phyloP scores from a whole-genome alignment of 2,113 vertebrate genomes.

The Salvelinus namaycush region DNA sequence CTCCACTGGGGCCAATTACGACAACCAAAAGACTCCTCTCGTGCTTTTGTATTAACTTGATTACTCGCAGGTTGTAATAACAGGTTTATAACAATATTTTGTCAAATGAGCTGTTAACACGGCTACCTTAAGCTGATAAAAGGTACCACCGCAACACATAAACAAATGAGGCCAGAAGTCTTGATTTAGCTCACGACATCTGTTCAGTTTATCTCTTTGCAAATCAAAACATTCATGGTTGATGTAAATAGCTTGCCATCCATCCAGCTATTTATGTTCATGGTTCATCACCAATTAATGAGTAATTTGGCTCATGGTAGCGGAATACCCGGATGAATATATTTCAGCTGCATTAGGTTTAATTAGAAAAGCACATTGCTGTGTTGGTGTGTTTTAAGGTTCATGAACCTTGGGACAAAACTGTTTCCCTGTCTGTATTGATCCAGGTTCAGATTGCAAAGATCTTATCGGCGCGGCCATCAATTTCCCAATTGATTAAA shows the following conservation, averaged over 20 bases:
- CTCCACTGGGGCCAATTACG: conserved; percentile 10
- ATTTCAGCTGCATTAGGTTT: conserved; percentile 12
- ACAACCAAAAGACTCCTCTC: background rate
- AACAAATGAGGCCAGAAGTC: background rate
- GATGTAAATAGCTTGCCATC: conserved; percentile 5
- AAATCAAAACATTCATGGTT: background rate
- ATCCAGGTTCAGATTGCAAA: background rate
- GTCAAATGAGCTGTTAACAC: background rate
- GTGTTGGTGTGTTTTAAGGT: background rate
- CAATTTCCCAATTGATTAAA: too few species aligned
- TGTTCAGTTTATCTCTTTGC: background rate
- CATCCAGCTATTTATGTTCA: conserved; percentile 14
- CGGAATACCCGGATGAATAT: conserved; percentile 2
- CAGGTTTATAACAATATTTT: conserved; percentile 1
- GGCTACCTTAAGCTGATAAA: conserved; percentile 1
- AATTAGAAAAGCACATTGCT: background rate
- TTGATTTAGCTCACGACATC: conserved; percentile 5
- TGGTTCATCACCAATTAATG: conserved; percentile 22
- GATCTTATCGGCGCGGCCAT: too few species aligned
- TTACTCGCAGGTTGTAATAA: background rate
- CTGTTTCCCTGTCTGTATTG: background rate
- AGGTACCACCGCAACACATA: background rate
- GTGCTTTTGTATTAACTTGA: background rate
- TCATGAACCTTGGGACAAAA: background rate
- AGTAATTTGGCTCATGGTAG: conserved; percentile 3